These are phyloP conservation scores for Dolomedes plantarius DNA, from an alignment of 2,888 invertebrate species.

Conservation along the genomic window DNA sequence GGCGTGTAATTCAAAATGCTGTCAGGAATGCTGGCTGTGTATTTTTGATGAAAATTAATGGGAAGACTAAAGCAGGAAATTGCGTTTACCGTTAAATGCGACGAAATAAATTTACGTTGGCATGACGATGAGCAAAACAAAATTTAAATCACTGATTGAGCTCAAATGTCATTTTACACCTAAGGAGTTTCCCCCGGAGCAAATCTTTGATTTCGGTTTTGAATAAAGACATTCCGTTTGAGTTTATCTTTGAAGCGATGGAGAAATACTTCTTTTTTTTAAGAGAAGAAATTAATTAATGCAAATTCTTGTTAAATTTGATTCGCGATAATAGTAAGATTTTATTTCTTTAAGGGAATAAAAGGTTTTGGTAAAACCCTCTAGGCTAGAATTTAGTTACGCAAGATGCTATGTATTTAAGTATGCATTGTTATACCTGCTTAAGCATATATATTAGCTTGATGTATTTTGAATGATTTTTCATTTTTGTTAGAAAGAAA, in stretches of 20 bases:
- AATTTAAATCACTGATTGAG: background rate
- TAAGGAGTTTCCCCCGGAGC: background rate
- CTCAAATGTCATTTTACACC: background rate
- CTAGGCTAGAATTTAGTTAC: no score
- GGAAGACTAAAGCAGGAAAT: conserved; percentile 55
- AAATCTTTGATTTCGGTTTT: background rate
- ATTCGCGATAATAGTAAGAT: no score
- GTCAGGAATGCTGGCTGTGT: conserved; percentile 52
- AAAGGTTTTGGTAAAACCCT: no score
- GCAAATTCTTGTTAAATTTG: no score
- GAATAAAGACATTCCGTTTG: background rate
- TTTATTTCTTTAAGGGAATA: no score
- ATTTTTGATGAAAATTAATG: conserved; percentile 68
- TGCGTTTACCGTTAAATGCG: conserved; percentile 47
- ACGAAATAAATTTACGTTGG: conserved; percentile 42
- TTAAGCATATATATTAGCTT: no score
- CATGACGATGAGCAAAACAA: conserved; percentile 29
- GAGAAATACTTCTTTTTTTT: no score
- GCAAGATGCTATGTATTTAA: no score
- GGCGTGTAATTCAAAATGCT: conserved; percentile 65
- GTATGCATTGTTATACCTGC: no score
- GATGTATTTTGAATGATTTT: no score
- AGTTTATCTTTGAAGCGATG: background rate
- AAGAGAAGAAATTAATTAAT: no score
- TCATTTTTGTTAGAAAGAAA: no score